Evolutionary conservation across 30 jellyfish, hydroid and myxozoan species (phyloP).

Genomic region (Catostylus mosaicus): DNA sequence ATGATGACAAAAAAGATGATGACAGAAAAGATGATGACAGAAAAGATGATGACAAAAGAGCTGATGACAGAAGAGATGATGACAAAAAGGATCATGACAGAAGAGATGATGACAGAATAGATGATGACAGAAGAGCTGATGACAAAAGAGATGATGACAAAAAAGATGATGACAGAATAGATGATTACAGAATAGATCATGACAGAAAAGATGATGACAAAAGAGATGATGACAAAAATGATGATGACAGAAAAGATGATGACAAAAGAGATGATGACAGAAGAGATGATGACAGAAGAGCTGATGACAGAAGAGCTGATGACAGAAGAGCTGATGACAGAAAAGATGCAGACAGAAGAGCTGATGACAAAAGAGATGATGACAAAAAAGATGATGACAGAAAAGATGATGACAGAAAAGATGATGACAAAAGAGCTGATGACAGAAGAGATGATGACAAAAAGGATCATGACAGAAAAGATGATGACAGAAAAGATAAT

Average conservation of each 20-base stretch:
- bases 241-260: neutral
- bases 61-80: neutral
- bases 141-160: neutral
- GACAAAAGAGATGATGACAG: neutral
- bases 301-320: neutral
- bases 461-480: neutral
- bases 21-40: too few species aligned
- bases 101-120: neutral
- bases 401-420: neutral
- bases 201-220: neutral
- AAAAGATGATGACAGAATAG: neutral
- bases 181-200: neutral
- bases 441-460: neutral
- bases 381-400: neutral
- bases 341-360: neutral
- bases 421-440: neutral
- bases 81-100: neutral
- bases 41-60: neutral
- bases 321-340: neutral
- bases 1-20: too few species aligned
- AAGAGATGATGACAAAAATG: neutral
- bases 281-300: neutral
- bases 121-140: neutral
- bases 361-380: neutral
- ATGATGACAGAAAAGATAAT: neutral